Percentiles rank a stretch among this genome's conserved stretches.
These are phyloP conservation scores for Pherbina coryleti DNA, from an alignment of 2,888 invertebrate species.

Conservation along the genomic window DNA sequence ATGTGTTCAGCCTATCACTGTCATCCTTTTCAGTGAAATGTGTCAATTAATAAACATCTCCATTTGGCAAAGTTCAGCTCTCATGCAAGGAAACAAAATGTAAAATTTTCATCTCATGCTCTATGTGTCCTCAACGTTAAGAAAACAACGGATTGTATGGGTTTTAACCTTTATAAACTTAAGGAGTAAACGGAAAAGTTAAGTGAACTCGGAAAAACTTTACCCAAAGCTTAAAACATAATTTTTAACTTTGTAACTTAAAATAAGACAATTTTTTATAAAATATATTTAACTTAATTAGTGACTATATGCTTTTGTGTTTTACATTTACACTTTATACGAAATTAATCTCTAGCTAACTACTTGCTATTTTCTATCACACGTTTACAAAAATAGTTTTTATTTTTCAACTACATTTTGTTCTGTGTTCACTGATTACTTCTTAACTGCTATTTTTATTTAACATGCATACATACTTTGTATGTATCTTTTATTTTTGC, in stretches of 20 bases:
- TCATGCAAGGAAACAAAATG: no score
- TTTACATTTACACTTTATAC: conserved; percentile 8
- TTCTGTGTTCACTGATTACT: conserved; percentile 20
- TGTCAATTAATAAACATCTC: no score
- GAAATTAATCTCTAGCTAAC: conserved; percentile 26
- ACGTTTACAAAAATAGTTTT: conserved; percentile 42
- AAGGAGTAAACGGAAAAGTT: no score
- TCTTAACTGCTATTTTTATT: background rate
- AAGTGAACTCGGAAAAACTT: no score
- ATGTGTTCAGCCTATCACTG: no score
- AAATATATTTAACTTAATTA: background rate
- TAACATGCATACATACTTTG: background rate
- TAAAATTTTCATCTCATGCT: no score
- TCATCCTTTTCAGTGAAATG: no score
- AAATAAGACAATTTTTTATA: background rate
- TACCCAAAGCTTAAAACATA: no score
- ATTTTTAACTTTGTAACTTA: background rate
- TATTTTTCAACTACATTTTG: conserved; percentile 34
- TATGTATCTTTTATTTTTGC: background rate
- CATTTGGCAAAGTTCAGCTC: no score
- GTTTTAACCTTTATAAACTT: no score
- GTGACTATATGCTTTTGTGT: background rate
- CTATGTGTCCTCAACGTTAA: no score
- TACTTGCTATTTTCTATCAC: conserved; percentile 37
- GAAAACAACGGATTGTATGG: no score